Conservation (phyloP, 2,797 vertebrate genomes). For the Chrysocyon brachyurus region DNA sequence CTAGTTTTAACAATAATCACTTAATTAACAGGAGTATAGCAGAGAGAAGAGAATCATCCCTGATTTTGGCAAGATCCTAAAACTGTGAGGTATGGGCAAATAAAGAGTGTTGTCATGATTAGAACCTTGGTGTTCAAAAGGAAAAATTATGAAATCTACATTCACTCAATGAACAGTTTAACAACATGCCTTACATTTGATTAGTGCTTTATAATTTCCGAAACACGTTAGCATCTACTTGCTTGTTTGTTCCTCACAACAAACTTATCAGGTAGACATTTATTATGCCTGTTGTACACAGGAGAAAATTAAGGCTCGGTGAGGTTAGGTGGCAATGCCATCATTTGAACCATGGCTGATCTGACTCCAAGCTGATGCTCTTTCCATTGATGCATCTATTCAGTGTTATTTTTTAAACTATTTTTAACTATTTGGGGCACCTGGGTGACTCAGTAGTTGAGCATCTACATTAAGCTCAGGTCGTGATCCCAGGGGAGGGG, state of each 20-base stretch:
- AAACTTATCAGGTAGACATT: background rate
- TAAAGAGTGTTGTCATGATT: background rate
- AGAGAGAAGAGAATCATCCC: background rate
- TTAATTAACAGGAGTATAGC: background rate
- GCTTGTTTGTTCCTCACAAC: background rate
- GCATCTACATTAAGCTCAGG: no score
- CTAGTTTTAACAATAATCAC: background rate
- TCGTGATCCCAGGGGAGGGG: no score
- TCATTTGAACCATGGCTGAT: background rate
- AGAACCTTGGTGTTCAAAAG: constrained; percentile 14
- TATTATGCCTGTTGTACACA: background rate
- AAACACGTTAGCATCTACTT: background rate
- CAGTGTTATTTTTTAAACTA: background rate
- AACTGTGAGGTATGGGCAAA: background rate
- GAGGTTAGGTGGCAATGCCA: background rate
- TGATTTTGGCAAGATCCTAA: background rate
- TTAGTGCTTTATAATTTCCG: background rate
- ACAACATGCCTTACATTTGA: background rate
- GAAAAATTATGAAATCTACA: background rate
- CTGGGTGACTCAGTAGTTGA: no score
- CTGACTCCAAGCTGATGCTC: background rate
- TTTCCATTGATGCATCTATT: background rate
- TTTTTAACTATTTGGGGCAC: no score
- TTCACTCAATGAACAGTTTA: background rate
- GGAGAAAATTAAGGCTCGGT: background rate